These are phyloP conservation scores for Anniella stebbinsi DNA, from an alignment of 2,797 vertebrate genomes.

Conservation along the genomic window DNA sequence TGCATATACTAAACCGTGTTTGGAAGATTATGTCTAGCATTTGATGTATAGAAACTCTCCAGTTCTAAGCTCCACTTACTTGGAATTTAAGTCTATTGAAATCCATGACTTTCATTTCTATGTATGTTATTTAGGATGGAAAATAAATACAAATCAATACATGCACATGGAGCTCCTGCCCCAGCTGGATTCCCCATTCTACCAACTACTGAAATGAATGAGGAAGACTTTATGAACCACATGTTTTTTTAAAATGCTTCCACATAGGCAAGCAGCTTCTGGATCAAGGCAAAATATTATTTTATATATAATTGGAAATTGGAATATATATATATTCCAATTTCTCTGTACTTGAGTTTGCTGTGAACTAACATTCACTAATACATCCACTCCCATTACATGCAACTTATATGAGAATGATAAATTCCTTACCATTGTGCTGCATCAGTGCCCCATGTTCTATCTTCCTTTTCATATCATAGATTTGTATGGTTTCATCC, in stretches of 20 bases:
- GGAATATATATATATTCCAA: background rate
- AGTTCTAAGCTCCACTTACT: background rate
- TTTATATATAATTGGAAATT: too few relatives aligned
- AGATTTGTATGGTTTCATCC: conserved; percentile 96
- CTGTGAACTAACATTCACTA: background rate
- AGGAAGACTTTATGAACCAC: background rate
- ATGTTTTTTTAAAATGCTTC: background rate
- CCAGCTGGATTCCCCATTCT: background rate
- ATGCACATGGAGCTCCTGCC: background rate
- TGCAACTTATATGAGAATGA: background rate
- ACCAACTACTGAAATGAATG: background rate
- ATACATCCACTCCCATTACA: background rate
- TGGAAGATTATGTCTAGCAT: background rate
- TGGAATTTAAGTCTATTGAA: background rate
- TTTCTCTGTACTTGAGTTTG: background rate
- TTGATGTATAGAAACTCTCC: background rate
- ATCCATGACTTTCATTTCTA: background rate
- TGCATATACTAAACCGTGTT: background rate
- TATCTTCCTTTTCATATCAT: conserved; percentile 91
- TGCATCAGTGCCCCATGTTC: conserved; percentile 92
- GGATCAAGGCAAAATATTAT: background rate
- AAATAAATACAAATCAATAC: background rate
- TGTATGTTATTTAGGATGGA: background rate
- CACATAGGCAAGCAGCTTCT: background rate
- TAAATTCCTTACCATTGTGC: conserved; percentile 85